Percentiles rank a stretch among this genome's conserved stretches.
Conservation (phyloP, 1,140 invertebrate genomes). For the Choristoneura fumiferana region DNA sequence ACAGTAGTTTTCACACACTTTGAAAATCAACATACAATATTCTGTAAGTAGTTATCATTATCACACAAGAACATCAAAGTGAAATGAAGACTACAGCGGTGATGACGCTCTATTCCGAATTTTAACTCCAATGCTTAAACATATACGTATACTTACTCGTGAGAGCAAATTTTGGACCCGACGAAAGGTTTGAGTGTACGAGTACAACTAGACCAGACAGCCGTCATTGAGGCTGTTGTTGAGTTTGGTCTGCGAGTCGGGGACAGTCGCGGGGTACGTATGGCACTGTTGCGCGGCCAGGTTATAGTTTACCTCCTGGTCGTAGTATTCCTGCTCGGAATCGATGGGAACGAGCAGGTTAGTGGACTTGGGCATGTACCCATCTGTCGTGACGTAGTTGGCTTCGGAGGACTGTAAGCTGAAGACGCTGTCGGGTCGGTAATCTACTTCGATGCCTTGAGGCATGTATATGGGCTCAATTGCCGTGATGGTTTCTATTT, state of each 20-base stretch:
- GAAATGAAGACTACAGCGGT: slow-evolving; percentile 34
- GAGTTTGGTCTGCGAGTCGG: slow-evolving; percentile 62
- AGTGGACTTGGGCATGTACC: slow-evolving; percentile 63
- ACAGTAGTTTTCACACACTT: slow-evolving; percentile 28
- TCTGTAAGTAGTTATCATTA: slow-evolving; percentile 17
- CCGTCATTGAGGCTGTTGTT: slow-evolving; percentile 74
- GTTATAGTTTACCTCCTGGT: slow-evolving; percentile 62
- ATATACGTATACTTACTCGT: slow-evolving; percentile 68
- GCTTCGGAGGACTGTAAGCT: slow-evolving; percentile 58
- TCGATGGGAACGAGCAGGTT: slow-evolving; percentile 67
- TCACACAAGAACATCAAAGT: slow-evolving; percentile 22
- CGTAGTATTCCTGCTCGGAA: slow-evolving; percentile 64
- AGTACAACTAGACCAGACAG: slow-evolving; percentile 66
- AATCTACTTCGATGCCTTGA: slow-evolving; percentile 54
- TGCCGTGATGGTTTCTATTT: slow-evolving; percentile 63
- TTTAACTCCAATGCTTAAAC: slow-evolving; percentile 48
- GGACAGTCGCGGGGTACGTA: slow-evolving; percentile 53
- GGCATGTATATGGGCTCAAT: slow-evolving; percentile 60
- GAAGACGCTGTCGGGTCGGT: slow-evolving; percentile 69
- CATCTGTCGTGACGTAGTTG: slow-evolving; percentile 62
- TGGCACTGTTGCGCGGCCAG: slow-evolving; percentile 61
- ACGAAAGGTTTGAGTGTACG: too few species aligned
- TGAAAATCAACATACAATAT: slow-evolving; percentile 16
- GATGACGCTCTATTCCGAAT: slow-evolving; percentile 56
- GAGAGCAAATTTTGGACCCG: slow-evolving; percentile 66